Conservation (phyloP, 2,113 vertebrate species). For the Toxotes jaculatrix region DNA sequence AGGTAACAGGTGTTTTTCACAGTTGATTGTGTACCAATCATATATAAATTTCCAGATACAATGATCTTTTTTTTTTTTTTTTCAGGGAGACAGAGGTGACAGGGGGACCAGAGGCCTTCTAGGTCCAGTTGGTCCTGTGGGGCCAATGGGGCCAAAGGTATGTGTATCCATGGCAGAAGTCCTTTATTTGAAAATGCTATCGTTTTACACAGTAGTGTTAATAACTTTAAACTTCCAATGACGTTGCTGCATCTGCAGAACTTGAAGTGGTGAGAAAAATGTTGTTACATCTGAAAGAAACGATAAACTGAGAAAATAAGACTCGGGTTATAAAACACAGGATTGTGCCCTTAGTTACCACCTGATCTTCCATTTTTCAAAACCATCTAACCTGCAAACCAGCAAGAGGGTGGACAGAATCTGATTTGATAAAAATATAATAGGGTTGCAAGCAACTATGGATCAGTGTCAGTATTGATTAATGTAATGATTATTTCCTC, state of each 20-base stretch:
- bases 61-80: neutral
- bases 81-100: constrained; percentile 83
- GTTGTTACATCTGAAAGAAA: too few relatives aligned
- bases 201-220: neutral
- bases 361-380: too few relatives aligned
- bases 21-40: neutral
- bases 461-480: too few relatives aligned
- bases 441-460: too few relatives aligned
- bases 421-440: neutral
- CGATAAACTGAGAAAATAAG: too few relatives aligned
- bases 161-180: neutral
- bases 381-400: too few relatives aligned
- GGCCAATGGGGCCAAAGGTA: constrained; percentile 81
- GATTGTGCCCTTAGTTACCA: too few relatives aligned
- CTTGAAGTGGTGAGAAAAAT: neutral
- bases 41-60: neutral
- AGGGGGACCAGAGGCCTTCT: constrained; percentile 77
- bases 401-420: neutral
- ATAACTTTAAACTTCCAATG: neutral
- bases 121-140: constrained; percentile 74
- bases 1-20: constrained; percentile 64
- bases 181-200: neutral
- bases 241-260: neutral
- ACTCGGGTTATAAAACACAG: too few relatives aligned
- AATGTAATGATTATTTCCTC: too few relatives aligned